Conservation (phyloP, 2,113 vertebrate species). For the Empidonax traillii region DNA sequence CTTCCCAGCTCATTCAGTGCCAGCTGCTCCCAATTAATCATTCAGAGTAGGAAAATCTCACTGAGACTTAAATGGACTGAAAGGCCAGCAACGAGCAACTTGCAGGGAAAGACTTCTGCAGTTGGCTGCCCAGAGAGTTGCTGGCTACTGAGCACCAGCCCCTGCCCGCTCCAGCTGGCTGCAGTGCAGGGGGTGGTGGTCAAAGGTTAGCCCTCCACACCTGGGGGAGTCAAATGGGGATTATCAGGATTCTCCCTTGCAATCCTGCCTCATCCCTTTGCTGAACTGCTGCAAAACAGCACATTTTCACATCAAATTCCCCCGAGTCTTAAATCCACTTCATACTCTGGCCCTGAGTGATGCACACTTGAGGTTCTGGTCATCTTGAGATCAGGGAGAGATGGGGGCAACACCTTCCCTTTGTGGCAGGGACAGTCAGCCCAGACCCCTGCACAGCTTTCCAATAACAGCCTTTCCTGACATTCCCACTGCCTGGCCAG, state of each 20-base stretch:
- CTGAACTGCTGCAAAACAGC: background rate
- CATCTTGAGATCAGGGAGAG: background rate
- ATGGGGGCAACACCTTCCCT: background rate
- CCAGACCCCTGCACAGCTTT: background rate
- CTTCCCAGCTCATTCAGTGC: background rate
- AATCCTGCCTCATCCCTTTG: background rate
- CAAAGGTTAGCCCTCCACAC: background rate
- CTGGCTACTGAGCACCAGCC: background rate
- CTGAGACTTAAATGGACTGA: background rate
- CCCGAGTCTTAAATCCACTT: background rate
- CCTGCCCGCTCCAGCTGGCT: background rate
- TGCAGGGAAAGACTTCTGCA: background rate
- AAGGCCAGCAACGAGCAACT: background rate
- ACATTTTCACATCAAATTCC: background rate
- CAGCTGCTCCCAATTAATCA: background rate
- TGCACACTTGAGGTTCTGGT: background rate
- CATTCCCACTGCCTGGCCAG: background rate
- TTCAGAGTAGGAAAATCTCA: background rate
- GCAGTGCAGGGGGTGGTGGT: rapidly evolving
- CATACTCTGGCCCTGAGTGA: background rate
- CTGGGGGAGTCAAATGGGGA: background rate
- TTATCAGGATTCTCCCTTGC: background rate
- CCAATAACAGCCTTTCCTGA: background rate
- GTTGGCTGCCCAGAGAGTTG: background rate
- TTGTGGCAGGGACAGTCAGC: background rate